Base-by-base conservation (phyloP, 2,797 vertebrate genomes). In the Epinephelus malabaricus region DNA sequence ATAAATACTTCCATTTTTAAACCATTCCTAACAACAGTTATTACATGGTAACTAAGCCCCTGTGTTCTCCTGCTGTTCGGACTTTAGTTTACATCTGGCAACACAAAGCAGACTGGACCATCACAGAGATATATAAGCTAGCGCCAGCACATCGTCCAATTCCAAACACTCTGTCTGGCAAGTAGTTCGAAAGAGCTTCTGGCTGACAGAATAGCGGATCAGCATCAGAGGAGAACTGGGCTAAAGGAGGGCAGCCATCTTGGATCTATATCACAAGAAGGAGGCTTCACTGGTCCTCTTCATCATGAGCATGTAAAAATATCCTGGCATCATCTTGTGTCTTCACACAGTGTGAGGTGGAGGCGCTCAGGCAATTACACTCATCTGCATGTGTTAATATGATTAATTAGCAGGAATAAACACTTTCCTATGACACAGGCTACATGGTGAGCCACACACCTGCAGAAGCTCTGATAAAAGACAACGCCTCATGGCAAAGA, bases 341-440 rank as follows among this genome's bases (percentile, higher is more conserved):
- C 90, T 92, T 94, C 91, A 92, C 93, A 88, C 94, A 92, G 92
- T 83, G 80, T 90, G 94, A 93, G 91, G 92, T 84, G 88, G 91
- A 88, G 91, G 88, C 94, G 89, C 92, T 91, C 87, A 89, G 87
- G 94, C 95, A 95, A 95, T 95, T 96, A 94, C 92, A 92, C 93
- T 95, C 94, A 95, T 96, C 94, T 95, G 94, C 95, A 96, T 95
- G 95, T 96, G 95, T 95, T 96, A 96, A 96, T 96, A 94, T 94
- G 94, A 95, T 96, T 96, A 95, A 96, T 96, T 96, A 96, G 94
- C 89, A 82, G 93, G 92, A 94, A 95, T 95, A 95, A 96, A 96
- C 95, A 95, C 95, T 95, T 95, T 94, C 92, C 91, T 92, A 91
- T 92, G 94, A 94, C 93, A 94, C 93, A 75, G 93, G 90, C 93